Percentiles rank a stretch among this genome's conserved stretches.
Conservation (phyloP, 2,888 invertebrate species). For the Leptinotarsa haldemani region DNA sequence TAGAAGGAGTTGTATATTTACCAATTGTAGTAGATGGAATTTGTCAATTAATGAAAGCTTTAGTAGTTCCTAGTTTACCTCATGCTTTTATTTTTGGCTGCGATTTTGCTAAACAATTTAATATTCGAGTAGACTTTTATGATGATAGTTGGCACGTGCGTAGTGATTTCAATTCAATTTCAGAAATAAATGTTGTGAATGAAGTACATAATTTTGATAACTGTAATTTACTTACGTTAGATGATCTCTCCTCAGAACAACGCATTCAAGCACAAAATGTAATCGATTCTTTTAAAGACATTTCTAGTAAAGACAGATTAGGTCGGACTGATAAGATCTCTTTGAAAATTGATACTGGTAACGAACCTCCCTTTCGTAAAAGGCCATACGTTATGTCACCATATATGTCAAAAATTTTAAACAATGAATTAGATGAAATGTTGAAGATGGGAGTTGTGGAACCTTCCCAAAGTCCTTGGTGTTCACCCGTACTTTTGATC, state of each 20-base stretch:
- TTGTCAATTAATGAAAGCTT: slow-evolving; percentile 30
- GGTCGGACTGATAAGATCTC: slow-evolving; percentile 38
- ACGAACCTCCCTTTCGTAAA: slow-evolving; percentile 34
- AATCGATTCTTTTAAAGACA: slow-evolving; percentile 22
- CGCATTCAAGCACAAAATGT: slow-evolving; percentile 19
- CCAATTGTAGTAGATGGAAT: slow-evolving; percentile 28
- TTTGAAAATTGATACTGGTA: slow-evolving; percentile 40
- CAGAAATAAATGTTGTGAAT: neutral
- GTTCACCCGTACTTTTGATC: slow-evolving; percentile 49
- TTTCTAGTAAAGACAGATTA: slow-evolving; percentile 30
- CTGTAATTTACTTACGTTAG: neutral
- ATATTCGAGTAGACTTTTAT: slow-evolving; percentile 15
- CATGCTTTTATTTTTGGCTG: slow-evolving; percentile 35
- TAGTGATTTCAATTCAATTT: neutral
- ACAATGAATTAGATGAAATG: slow-evolving; percentile 40
- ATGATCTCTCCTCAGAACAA: slow-evolving; percentile 19
- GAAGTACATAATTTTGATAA: neutral
- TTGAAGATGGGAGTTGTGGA: slow-evolving; percentile 36
- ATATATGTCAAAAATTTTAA: slow-evolving; percentile 32
- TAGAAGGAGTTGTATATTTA: slow-evolving; percentile 30
- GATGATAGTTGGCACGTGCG: slow-evolving; percentile 17
- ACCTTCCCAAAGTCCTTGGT: slow-evolving; percentile 45
- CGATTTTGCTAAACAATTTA: slow-evolving; percentile 31
- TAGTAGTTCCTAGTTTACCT: slow-evolving; percentile 36
- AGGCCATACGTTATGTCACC: slow-evolving; percentile 33